Conservation (phyloP, 2,888 invertebrate species). For the Caenorhabditis doughertyi region DNA sequence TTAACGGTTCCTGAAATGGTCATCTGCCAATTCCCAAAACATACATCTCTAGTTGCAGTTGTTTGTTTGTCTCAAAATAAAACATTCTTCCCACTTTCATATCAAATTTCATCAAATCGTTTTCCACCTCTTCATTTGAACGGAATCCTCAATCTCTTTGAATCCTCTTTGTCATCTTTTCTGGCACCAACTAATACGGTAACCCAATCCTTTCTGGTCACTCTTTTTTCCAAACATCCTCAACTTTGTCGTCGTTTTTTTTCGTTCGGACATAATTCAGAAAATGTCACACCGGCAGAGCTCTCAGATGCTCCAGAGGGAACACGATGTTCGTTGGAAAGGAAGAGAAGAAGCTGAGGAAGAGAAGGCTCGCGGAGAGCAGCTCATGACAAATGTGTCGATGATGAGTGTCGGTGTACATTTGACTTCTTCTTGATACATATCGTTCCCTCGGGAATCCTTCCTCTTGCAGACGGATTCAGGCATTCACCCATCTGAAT, state of each 20-base stretch:
- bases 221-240: background rate
- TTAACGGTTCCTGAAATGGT: background rate
- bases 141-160: background rate
- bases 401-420: slow-evolving; percentile 53
- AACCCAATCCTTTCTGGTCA: slow-evolving; percentile 52
- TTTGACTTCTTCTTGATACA: slow-evolving; percentile 36
- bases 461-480: background rate
- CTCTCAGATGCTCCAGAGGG: slow-evolving; percentile 34
- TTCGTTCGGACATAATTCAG: slow-evolving; percentile 27
- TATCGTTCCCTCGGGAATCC: slow-evolving; percentile 25
- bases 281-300: slow-evolving; percentile 37
- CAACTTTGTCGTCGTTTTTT: background rate
- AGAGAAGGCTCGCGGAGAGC: too few species aligned
- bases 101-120: slow-evolving; percentile 30
- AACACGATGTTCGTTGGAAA: slow-evolving; percentile 46
- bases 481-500: too few species aligned
- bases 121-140: background rate
- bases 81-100: slow-evolving; percentile 3
- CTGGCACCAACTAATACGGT: slow-evolving; percentile 14
- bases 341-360: background rate
- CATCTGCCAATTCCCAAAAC: slow-evolving; percentile 13
- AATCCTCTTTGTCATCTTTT: background rate
- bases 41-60: slow-evolving; percentile 21
- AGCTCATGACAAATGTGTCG: slow-evolving; percentile 52
- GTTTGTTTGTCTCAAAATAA: slow-evolving; percentile 31